phyloP scores from a whole-genome alignment of 1,140 invertebrate species.

The Cotesia glomerata region DNA sequence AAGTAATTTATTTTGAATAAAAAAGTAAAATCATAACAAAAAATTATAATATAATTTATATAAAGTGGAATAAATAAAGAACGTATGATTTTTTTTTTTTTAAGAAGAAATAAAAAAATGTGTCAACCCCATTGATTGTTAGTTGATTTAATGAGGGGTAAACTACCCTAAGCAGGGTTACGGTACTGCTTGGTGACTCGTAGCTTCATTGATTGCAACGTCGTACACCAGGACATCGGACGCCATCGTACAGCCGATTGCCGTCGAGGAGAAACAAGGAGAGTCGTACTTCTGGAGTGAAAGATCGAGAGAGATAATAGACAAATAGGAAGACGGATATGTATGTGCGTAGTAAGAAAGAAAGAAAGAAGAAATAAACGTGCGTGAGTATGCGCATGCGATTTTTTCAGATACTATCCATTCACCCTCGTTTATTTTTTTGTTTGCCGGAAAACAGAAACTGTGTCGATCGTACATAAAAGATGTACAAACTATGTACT shows the following conservation, averaged over 20 bases:
- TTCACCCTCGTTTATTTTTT: background rate
- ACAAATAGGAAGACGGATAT: background rate
- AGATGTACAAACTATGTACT: background rate
- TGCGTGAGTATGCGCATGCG: background rate
- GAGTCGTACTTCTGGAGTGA: conserved; percentile 3
- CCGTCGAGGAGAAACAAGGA: background rate
- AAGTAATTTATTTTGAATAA: too few relatives aligned
- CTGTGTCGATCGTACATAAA: background rate
- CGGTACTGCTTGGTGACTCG: conserved; percentile 58
- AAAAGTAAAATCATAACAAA: too few relatives aligned
- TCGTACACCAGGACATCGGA: conserved; percentile 47
- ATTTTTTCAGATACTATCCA: background rate
- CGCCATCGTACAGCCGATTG: background rate
- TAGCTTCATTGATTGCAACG: conserved; percentile 62
- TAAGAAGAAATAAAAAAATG: too few relatives aligned
- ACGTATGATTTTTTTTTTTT: too few relatives aligned
- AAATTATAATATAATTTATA: too few relatives aligned
- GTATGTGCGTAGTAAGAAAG: background rate
- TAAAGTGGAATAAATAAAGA: too few relatives aligned
- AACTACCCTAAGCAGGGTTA: conserved; percentile 30
- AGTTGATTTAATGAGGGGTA: conserved; percentile 5
- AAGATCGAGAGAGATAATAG: background rate
- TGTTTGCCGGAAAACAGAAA: background rate
- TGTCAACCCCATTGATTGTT: background rate
- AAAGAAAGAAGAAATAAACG: background rate